phyloP scores from a whole-genome alignment of 2,888 invertebrate genomes.

The Halocaridina rubra region DNA sequence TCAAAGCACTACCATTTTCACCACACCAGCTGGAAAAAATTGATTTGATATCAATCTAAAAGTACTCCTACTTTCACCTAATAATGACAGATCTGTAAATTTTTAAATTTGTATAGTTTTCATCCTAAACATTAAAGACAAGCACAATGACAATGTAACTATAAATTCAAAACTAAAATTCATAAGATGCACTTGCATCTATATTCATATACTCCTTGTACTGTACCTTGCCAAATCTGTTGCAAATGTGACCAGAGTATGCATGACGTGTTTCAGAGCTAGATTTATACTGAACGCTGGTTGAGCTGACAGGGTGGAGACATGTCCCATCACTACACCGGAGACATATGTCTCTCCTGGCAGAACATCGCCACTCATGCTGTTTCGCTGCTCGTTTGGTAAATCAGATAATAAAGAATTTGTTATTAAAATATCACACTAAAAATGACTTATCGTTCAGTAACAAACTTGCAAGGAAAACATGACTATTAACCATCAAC shows the following conservation, averaged over 20 bases:
- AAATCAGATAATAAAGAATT: too few relatives aligned
- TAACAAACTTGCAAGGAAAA: too few relatives aligned
- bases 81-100: too few relatives aligned
- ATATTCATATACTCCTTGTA: not conserved
- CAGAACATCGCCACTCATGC: constrained; percentile 81
- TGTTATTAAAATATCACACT: too few relatives aligned
- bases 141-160: too few relatives aligned
- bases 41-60: too few relatives aligned
- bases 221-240: constrained; percentile 67
- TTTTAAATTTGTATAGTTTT: too few relatives aligned
- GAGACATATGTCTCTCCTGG: constrained; percentile 86
- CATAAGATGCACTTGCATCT: not conserved
- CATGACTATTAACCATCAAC: too few relatives aligned
- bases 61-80: too few relatives aligned
- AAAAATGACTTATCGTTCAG: too few relatives aligned
- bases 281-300: constrained; percentile 74
- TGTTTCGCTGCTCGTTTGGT: constrained; percentile 76
- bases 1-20: constrained; percentile 76
- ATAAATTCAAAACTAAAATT: too few relatives aligned
- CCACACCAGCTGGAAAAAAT: constrained; percentile 70
- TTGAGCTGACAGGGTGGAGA: constrained; percentile 75
- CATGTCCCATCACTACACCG: constrained; percentile 77
- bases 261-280: constrained; percentile 76
- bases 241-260: constrained; percentile 76
- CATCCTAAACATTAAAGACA: too few relatives aligned